Percentiles rank a stretch among this genome's conserved stretches.
Conservation (phyloP, 2,113 vertebrate species). For the Platysternon megacephalum region DNA sequence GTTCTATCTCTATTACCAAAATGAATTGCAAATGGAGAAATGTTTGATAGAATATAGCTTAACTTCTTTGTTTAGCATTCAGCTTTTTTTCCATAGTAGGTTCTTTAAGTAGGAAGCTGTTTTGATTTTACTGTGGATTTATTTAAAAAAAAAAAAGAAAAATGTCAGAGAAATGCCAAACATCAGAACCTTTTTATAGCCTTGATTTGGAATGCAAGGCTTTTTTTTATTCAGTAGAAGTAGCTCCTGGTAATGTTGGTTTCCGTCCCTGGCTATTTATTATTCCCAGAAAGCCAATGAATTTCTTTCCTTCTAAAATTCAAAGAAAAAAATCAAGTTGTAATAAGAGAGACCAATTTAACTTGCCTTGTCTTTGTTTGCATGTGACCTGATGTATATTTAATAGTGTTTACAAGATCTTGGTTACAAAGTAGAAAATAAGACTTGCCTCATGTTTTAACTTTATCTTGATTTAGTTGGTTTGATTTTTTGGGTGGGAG, state of each 20-base stretch:
- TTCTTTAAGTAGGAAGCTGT: conserved; percentile 73
- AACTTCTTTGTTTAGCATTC: conserved; percentile 94
- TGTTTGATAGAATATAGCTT: conserved; percentile 91
- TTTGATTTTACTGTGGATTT: conserved; percentile 70
- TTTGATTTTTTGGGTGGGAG: conserved; percentile 46
- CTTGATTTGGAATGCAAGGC: conserved; percentile 68
- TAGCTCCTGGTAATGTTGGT: conserved; percentile 69
- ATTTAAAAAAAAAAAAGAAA: conserved; percentile 70
- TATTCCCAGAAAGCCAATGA: conserved; percentile 59
- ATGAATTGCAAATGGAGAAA: conserved; percentile 96
- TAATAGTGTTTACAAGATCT: conserved; percentile 34
- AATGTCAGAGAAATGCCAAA: conserved; percentile 63
- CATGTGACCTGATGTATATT: conserved; percentile 30
- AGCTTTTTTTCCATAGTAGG: conserved; percentile 75
- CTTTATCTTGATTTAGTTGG: conserved; percentile 49
- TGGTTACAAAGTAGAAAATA: conserved; percentile 48
- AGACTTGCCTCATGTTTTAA: conserved; percentile 15
- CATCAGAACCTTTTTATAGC: conserved; percentile 68
- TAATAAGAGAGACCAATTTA: not conserved
- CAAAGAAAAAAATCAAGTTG: conserved; percentile 13
- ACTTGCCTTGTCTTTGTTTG: conserved; percentile 24
- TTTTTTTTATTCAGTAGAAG: conserved; percentile 62
- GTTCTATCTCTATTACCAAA: conserved; percentile 99
- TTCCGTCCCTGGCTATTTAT: conserved; percentile 65
- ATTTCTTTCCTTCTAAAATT: conserved; percentile 35